These are phyloP conservation scores for Diplosoma virens DNA, from an alignment of 23 tunicate species.

Conservation along the genomic window DNA sequence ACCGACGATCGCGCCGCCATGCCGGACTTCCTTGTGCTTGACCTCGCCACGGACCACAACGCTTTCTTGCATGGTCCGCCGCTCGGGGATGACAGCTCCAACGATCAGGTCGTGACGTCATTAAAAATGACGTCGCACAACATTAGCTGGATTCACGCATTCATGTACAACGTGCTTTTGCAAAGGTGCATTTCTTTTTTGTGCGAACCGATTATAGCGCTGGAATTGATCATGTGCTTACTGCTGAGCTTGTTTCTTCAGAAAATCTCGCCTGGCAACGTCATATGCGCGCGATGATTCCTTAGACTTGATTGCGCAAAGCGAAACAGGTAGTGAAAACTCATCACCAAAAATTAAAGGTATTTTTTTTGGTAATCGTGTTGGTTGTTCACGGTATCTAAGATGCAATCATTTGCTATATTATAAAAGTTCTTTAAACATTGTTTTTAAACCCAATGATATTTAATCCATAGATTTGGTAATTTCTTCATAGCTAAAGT, in stretches of 20 bases:
- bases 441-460: too few relatives aligned
- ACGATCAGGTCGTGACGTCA: conserved; percentile 41
- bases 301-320: neutral
- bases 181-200: conserved; percentile 25
- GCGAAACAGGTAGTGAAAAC: neutral
- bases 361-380: neutral
- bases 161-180: conserved; percentile 56
- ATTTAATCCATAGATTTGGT: too few relatives aligned
- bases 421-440: too few relatives aligned
- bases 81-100: conserved; percentile 37
- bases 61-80: conserved; percentile 18
- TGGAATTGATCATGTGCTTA: too few relatives aligned
- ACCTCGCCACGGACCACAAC: conserved; percentile 55
- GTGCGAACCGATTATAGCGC: neutral
- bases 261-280: conserved; percentile 38
- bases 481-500: too few relatives aligned
- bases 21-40: conserved; percentile 67
- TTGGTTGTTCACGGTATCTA: too few relatives aligned
- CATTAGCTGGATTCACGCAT: conserved; percentile 69
- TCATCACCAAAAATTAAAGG: neutral
- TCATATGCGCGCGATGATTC: conserved; percentile 10
- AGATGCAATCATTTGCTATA: too few relatives aligned
- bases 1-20: conserved; percentile 48
- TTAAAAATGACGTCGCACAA: conserved; percentile 16
- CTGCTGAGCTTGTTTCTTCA: too few relatives aligned